phyloP scores from a whole-genome alignment of 2,113 vertebrate species.

The Trematocara stigmaticum region DNA sequence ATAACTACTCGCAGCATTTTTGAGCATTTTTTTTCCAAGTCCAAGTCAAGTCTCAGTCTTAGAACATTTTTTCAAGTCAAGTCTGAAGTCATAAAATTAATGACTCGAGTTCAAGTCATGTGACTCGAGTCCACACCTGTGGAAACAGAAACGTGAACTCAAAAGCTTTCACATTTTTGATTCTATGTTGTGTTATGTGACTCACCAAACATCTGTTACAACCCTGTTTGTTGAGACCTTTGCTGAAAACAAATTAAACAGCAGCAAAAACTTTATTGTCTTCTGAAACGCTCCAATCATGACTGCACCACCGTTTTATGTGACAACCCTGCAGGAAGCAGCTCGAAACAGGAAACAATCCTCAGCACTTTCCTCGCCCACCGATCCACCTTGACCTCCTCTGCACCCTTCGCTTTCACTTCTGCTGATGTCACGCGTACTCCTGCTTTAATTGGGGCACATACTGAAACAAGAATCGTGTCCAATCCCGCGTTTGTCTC shows the following conservation, averaged over 20 bases:
- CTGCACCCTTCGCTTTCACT: background rate
- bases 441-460: background rate
- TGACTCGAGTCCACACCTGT: no score
- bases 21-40: no score
- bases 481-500: background rate
- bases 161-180: background rate
- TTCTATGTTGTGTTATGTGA: background rate
- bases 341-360: background rate
- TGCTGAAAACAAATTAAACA: background rate
- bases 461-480: background rate
- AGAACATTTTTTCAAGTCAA: no score
- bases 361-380: background rate
- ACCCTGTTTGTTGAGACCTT: background rate
- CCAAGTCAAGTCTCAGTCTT: no score
- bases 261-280: background rate
- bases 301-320: background rate
- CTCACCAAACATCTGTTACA: background rate
- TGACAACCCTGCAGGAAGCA: background rate
- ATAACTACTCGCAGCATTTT: no score
- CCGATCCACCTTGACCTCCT: background rate
- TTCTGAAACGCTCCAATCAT: background rate
- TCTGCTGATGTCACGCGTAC: background rate
- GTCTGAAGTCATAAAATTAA: no score
- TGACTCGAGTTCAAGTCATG: no score
- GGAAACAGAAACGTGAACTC: background rate